These are phyloP conservation scores for Micronycteris hirsuta DNA, from an alignment of 2,113 vertebrate genomes.

Conservation along the genomic window DNA sequence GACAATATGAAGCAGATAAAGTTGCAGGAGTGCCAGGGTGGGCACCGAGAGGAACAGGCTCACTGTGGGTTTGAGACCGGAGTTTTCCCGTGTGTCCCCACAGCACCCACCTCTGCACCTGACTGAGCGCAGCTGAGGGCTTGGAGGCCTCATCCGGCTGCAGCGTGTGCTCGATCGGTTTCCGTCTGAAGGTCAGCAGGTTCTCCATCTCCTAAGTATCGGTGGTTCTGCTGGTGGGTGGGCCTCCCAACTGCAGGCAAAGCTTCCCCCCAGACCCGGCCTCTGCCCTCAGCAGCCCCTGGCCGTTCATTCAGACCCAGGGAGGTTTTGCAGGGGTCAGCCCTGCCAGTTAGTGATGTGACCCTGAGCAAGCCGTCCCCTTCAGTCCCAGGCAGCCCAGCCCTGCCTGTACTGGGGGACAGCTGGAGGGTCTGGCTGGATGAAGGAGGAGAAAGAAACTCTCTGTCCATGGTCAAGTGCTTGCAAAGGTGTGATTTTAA, in stretches of 20 bases:
- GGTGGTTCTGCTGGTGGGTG: background rate
- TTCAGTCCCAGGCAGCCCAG: background rate
- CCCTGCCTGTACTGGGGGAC: background rate
- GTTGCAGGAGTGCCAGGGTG: background rate
- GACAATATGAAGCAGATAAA: accelerated
- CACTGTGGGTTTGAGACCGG: accelerated
- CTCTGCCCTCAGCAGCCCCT: background rate
- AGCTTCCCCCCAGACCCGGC: no score
- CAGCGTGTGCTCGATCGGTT: constrained; percentile 79
- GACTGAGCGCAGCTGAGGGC: no score
- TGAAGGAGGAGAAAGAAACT: background rate
- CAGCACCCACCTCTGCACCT: constrained; percentile 78
- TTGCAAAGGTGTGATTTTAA: accelerated
- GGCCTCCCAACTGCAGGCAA: accelerated
- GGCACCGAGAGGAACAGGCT: background rate
- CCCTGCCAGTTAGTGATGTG: background rate
- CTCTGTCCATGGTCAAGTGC: background rate
- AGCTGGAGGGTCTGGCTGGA: background rate
- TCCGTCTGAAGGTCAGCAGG: constrained; percentile 63
- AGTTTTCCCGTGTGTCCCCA: accelerated
- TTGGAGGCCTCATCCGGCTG: constrained; percentile 76
- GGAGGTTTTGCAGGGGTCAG: no score
- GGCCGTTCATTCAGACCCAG: background rate
- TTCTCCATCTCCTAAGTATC: background rate
- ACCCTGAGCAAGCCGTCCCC: accelerated